Base-by-base conservation (phyloP, 37 sponge, comb jelly and placozoan genomes). In the Geodia barretti region DNA sequence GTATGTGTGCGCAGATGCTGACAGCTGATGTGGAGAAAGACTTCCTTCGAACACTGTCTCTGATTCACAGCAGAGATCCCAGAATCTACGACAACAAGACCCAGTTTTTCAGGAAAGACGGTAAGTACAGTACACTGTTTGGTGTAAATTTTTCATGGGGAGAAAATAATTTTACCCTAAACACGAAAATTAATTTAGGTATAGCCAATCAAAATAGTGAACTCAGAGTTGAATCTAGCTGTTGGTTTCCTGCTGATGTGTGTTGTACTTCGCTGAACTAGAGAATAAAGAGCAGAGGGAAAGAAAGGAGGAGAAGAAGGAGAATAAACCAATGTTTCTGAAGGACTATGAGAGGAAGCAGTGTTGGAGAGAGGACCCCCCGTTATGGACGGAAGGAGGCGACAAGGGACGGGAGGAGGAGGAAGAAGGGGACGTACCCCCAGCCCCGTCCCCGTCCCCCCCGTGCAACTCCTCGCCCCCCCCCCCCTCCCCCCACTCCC, bases 291-390 rank as follows among this genome's bases (percentile, higher is more conserved):
- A 66, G 79, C 62, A 33, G 36, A n/a, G n/a, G n/a, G n/a, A n/a
- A n/a, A 38, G 24, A 37, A 60, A 39, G 38, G 37, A 74, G 81
- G 71, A 74, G 76, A 40, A 2, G 4, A 23, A 7, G 62, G 25
- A 63, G 42, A 41, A 47, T 21, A 92, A 92, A 54, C 93, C 93
- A 1, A 77, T 95, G 58, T 91, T 70, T 74, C 80, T 97, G 73
- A 90, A 88, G 28, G 98, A 97, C 77, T 97, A 88, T 76, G 98
- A 97, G 76, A 79, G 98, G 47, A 62, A 95, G 70, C 64, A 68
- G 35, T 97, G 9, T 86, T 95, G 24, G 83, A 89, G 76, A 92
- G 77, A 73, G 96, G 96, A 68, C 24, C 31, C 62, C 75, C 68
- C 61, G 77, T 79, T 25, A 39, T 75, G 41, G 90, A 76, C 1